phyloP scores from a whole-genome alignment of 2,888 invertebrate species.

The Tiliacea aurago region DNA sequence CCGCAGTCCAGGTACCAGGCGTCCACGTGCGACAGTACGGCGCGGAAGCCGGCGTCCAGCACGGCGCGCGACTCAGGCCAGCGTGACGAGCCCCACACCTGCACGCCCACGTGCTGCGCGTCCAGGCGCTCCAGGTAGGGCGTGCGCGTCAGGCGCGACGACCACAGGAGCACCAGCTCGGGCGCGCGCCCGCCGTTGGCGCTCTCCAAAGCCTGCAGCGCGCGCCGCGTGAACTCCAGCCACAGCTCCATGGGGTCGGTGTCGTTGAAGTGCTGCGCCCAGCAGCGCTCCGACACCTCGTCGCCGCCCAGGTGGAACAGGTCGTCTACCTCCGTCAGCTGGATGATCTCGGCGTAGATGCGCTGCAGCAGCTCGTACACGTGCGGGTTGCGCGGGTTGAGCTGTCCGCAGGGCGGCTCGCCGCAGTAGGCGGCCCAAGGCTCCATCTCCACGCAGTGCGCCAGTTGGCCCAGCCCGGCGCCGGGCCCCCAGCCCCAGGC shows the following conservation, averaged over 20 bases:
- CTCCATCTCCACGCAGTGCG: conserved; percentile 95
- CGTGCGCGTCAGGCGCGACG: conserved; percentile 93
- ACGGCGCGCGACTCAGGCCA: conserved; percentile 95
- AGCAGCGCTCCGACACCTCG: conserved; percentile 95
- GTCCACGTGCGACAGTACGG: conserved; percentile 96
- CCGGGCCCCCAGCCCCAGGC: conserved; percentile 96
- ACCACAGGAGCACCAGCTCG: conserved; percentile 93
- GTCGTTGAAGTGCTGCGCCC: conserved; percentile 94
- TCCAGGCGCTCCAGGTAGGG: conserved; percentile 92
- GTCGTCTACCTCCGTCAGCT: conserved; percentile 94
- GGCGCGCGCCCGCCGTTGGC: conserved; percentile 91
- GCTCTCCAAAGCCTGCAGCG: conserved; percentile 91
- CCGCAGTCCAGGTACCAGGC: conserved; percentile 97
- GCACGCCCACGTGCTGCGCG: conserved; percentile 91
- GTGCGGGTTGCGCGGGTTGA: conserved; percentile 95
- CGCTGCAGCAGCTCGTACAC: conserved; percentile 93
- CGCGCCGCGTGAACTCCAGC: conserved; percentile 94
- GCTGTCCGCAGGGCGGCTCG: conserved; percentile 96
- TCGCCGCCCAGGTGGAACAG: conserved; percentile 96
- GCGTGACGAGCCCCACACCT: conserved; percentile 95
- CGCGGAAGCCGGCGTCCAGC: conserved; percentile 94
- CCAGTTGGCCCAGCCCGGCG: conserved; percentile 94
- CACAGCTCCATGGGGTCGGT: conserved; percentile 94
- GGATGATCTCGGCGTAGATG: conserved; percentile 94
- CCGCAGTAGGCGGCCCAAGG: conserved; percentile 95